phyloP scores from a whole-genome alignment of 2,113 vertebrate genomes.

The Odobenus rosmarus region DNA sequence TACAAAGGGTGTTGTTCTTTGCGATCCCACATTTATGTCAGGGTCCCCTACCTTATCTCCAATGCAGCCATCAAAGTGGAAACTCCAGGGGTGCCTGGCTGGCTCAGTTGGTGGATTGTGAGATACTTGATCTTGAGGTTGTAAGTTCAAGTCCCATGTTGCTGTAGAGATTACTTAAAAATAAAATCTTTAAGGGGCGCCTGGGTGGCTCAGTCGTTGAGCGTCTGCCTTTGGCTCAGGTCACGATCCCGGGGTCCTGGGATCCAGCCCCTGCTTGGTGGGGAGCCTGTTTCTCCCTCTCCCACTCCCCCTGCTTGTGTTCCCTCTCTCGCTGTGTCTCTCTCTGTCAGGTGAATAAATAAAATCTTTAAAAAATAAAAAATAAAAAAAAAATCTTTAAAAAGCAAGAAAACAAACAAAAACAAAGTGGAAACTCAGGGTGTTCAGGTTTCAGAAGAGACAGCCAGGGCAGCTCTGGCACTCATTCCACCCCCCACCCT shows the following conservation, averaged over 20 bases:
- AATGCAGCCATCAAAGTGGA: neutral
- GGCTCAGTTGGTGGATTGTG: neutral
- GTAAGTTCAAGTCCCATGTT: neutral
- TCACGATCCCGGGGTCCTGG: no score
- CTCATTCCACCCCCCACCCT: neutral
- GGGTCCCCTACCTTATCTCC: neutral
- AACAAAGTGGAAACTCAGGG: neutral
- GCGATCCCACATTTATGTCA: neutral
- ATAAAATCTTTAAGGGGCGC: neutral
- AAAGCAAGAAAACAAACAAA: neutral
- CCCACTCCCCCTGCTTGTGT: no score
- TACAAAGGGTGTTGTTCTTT: neutral
- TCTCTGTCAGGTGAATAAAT: neutral
- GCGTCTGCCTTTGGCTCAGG: no score
- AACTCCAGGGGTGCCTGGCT: neutral
- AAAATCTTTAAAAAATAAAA: neutral
- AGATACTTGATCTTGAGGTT: neutral
- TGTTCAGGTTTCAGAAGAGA: neutral
- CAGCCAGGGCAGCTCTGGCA: neutral
- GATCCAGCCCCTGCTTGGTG: no score
- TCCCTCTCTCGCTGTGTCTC: no score
- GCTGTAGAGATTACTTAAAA: neutral
- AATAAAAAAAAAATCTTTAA: neutral
- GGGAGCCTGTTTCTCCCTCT: no score
- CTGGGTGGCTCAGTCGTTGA: no score